phyloP scores from a whole-genome alignment of 2,113 vertebrate species.

The Dolichotis patagonum region DNA sequence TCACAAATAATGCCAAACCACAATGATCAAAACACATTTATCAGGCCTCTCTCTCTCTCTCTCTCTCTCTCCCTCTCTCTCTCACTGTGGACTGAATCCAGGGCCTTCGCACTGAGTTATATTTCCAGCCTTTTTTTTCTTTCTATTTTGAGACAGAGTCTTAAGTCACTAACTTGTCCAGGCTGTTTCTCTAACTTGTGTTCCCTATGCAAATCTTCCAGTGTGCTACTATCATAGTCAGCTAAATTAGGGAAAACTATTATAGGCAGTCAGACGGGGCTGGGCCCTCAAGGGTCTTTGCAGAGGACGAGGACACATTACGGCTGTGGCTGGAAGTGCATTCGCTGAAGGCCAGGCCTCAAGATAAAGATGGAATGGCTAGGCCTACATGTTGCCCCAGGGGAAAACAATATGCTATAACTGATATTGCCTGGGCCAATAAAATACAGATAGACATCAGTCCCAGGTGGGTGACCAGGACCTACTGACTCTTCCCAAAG shows the following conservation, averaged over 20 bases:
- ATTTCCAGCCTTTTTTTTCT: neutral
- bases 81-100: neutral
- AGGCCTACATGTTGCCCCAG: neutral
- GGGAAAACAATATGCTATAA: neutral
- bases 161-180: neutral
- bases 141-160: neutral
- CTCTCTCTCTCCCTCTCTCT: neutral
- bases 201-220: neutral
- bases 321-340: neutral
- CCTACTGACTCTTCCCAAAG: neutral
- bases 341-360: neutral
- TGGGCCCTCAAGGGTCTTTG: neutral
- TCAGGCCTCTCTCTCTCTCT: neutral
- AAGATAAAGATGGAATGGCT: neutral
- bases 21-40: neutral
- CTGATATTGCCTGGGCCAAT: neutral
- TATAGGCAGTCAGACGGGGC: neutral
- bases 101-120: neutral
- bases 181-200: neutral
- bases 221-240: neutral
- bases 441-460: neutral
- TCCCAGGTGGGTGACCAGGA: neutral
- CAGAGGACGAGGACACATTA: neutral
- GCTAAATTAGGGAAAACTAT: neutral
- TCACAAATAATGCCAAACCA: neutral